Evolutionary conservation across 2,888 invertebrate species (phyloP).

Genomic region (Colletes collaris): DNA sequence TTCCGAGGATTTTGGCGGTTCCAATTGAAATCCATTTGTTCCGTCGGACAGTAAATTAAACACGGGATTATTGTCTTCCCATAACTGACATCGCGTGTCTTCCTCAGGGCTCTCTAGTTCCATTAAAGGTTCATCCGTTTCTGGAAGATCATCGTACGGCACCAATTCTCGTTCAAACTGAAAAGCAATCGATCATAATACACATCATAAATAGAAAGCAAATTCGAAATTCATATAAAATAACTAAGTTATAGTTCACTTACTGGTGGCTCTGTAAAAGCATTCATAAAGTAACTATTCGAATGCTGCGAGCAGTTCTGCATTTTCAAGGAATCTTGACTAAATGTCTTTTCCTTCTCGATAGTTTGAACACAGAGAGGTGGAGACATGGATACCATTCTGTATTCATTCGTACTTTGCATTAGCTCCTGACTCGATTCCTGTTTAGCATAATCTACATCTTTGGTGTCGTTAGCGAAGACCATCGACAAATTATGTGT

Average conservation of each 20-base stretch:
- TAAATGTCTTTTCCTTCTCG: slow-evolving; percentile 61
- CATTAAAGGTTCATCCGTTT: slow-evolving; percentile 79
- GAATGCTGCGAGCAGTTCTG: slow-evolving; percentile 67
- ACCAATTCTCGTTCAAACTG: slow-evolving; percentile 80
- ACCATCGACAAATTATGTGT: slow-evolving; percentile 55
- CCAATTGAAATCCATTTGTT: slow-evolving; percentile 68
- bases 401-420: slow-evolving; percentile 55
- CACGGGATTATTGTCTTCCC: slow-evolving; percentile 76
- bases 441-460: slow-evolving; percentile 58
- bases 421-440: slow-evolving; percentile 53
- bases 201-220: neutral
- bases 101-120: slow-evolving; percentile 79
- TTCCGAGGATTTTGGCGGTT: slow-evolving; percentile 73
- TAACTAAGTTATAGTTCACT: slow-evolving; percentile 17
- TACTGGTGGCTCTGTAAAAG: slow-evolving; percentile 76
- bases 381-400: slow-evolving; percentile 42
- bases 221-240: neutral
- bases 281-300: slow-evolving; percentile 78
- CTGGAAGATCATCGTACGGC: slow-evolving; percentile 81
- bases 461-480: slow-evolving; percentile 60
- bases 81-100: slow-evolving; percentile 73
- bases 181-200: slow-evolving; percentile 17
- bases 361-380: slow-evolving; percentile 42
- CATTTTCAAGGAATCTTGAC: slow-evolving; percentile 58
- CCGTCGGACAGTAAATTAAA: slow-evolving; percentile 72